Evolutionary conservation across 1,140 invertebrate genomes (phyloP), one percentile per base, ranked within the genome.

Genomic region (Tetramorium alpestre): DNA sequence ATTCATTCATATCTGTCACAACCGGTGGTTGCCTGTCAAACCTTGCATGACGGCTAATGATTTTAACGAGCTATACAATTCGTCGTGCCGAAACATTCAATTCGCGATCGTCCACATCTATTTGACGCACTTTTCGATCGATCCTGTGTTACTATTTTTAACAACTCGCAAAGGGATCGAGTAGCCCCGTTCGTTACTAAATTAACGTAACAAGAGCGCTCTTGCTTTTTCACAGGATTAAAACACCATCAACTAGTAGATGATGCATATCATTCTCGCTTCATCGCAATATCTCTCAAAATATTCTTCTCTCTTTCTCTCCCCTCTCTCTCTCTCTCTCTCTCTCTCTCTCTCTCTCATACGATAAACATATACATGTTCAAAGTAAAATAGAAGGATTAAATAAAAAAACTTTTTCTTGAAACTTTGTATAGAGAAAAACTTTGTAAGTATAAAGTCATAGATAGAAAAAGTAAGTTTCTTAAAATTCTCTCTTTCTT

Each of bases 51-150:
- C 56, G 69, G 28, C 54, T n/a, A 56, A 84, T 84, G 25, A 75
- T 84, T 84, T 84, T 84, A 84, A 84, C 80, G 54, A 84, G 69
- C 69, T 60, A 25, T 22, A 75, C 69, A 60, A 75, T 33, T 28
- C 41, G 22, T 25, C 67, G 54, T 38, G 16, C 22, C 18, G 47
- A 69, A 81, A 81, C 67, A 11, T 81, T 41, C 38, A 33, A 69
- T 82, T 72, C 38, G 38, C 18, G 11, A 47, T 73, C 22, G 54
- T 8, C 54, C 10, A 41, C 54, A 44, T 84, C 72, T 73, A 75
- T 75, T 73, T 75, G 41, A 84, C 69, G 41, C 54, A 58, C n/a
- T 73, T 75, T 75, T 60, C 49, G 69, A 84, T 84, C 80, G 44
- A 75, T 75, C n/a, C 8, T n/a, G 22, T 6, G 38, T 13, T 49